These are phyloP conservation scores for Apodemia hepburni DNA, from an alignment of 2,888 invertebrate species.

Conservation along the genomic window DNA sequence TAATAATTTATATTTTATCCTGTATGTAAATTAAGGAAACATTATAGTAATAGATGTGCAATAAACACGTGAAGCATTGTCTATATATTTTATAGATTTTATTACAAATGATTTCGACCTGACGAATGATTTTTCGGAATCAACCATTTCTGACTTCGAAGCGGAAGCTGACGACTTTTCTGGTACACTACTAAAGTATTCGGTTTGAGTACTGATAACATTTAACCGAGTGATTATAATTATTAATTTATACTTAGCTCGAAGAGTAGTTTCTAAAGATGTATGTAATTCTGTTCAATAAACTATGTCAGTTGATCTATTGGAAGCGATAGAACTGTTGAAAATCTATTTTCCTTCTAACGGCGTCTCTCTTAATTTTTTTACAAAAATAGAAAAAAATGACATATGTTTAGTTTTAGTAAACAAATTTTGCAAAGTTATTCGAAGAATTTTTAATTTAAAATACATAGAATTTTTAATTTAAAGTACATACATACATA, in stretches of 20 bases:
- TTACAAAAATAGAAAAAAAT: too few relatives aligned
- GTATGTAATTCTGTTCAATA: not conserved
- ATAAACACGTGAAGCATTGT: constrained; percentile 8
- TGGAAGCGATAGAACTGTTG: not conserved
- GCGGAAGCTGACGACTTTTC: constrained; percentile 30
- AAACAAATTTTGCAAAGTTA: too few relatives aligned
- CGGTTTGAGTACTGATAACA: not conserved
- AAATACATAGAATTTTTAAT: too few relatives aligned
- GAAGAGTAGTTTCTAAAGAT: not conserved
- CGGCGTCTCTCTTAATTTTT: too few relatives aligned
- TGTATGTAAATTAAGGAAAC: too few relatives aligned
- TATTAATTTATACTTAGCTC: not conserved
- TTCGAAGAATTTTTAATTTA: too few relatives aligned
- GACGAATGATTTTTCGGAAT: constrained; percentile 22
- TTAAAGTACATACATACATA: too few relatives aligned
- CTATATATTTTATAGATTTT: constrained; percentile 28
- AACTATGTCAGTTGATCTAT: not conserved
- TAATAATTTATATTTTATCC: too few relatives aligned
- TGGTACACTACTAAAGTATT: constrained; percentile 28
- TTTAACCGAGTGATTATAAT: not conserved
- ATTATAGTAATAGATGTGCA: not conserved
- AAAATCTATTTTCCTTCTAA: too few relatives aligned
- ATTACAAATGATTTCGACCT: constrained; percentile 29
- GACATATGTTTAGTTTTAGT: too few relatives aligned
- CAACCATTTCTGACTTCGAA: constrained; percentile 27